A percentile compares a stretch with the other conserved stretches of the same genome.
phyloP scores from a whole-genome alignment of 2,888 invertebrate species.

The Melipona bicolor region DNA sequence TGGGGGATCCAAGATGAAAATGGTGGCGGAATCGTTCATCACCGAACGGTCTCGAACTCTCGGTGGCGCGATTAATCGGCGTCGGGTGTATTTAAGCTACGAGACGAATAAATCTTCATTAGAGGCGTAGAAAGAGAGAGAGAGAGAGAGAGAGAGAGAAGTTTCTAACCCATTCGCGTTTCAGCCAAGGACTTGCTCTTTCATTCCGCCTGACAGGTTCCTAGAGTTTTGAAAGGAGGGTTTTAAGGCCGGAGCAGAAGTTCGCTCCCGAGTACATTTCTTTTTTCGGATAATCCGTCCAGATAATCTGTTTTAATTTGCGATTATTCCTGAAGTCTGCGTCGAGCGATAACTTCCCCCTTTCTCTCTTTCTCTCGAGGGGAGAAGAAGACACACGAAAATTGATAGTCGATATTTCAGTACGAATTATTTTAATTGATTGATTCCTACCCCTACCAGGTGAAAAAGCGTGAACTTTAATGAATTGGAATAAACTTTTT shows the following conservation, averaged over 20 bases:
- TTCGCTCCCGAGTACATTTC: not conserved
- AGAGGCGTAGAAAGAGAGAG: not conserved
- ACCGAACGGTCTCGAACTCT: constrained; percentile 31
- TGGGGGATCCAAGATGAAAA: not conserved
- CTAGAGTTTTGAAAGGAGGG: constrained; percentile 1
- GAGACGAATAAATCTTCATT: constrained; percentile 52
- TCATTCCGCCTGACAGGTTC: constrained; percentile 17
- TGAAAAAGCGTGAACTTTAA: too few relatives aligned
- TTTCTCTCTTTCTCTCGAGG: not conserved
- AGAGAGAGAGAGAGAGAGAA: constrained; percentile 4
- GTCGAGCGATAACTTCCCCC: not conserved
- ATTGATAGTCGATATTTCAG: not conserved
- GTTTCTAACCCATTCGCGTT: constrained; percentile 40
- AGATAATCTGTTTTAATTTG: constrained; percentile 10
- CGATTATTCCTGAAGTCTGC: not conserved
- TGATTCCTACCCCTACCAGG: too few relatives aligned
- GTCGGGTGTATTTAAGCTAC: constrained; percentile 37
- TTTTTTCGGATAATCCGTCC: not conserved
- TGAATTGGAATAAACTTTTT: too few relatives aligned
- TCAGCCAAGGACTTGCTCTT: constrained; percentile 31
- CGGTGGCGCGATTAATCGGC: constrained; percentile 43
- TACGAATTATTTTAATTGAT: too few relatives aligned
- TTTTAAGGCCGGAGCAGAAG: not conserved
- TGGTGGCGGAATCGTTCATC: constrained; percentile 37
- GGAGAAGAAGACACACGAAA: not conserved